A percentile compares a stretch with the other conserved stretches of the same genome.
Evolutionary conservation across 1,140 invertebrate species (phyloP).

Genomic region (Pseudomyrmex flavicornis): DNA sequence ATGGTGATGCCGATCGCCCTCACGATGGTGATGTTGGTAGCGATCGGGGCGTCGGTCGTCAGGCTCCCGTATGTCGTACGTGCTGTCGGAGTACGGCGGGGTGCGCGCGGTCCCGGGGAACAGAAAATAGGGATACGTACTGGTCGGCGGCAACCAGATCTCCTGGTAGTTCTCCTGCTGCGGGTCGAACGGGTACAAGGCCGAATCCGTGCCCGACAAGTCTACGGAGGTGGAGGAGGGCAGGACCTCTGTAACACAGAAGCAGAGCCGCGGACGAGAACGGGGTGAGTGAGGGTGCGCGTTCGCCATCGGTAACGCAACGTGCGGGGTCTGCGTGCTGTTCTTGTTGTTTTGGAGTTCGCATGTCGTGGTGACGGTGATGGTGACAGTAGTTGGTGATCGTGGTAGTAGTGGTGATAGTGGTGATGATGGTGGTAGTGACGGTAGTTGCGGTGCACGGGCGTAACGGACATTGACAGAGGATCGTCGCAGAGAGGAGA

Average conservation of each 20-base stretch:
- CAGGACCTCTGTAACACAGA: conserved; percentile 87
- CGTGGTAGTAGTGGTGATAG: conserved; percentile 10
- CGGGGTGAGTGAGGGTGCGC: conserved; percentile 79
- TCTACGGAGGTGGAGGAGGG: conserved; percentile 85
- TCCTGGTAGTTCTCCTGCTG: conserved; percentile 85
- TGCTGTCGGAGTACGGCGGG: conserved; percentile 79
- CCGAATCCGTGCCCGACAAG: conserved; percentile 86
- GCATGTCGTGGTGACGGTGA: conserved; percentile 22
- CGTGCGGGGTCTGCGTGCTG: conserved; percentile 65
- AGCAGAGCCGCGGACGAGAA: conserved; percentile 81
- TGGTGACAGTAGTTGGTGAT: conserved; percentile 3
- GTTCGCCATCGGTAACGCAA: conserved; percentile 71
- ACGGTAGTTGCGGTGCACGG: conserved; percentile 16
- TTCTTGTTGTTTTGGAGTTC: conserved; percentile 42
- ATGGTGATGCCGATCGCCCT: conserved; percentile 70
- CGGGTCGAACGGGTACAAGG: conserved; percentile 86
- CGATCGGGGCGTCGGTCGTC: conserved; percentile 53
- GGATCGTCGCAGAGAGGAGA: conserved; percentile 36
- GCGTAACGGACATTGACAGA: conserved; percentile 7
- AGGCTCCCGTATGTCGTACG: conserved; percentile 71
- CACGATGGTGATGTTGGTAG: conserved; percentile 49
- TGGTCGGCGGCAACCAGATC: conserved; percentile 86
- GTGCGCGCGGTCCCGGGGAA: conserved; percentile 84
- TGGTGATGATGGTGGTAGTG: conserved; percentile 6
- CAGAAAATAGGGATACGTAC: conserved; percentile 87